Evolutionary conservation across 1,140 invertebrate genomes (phyloP).

Genomic region (Drosophila bocki): DNA sequence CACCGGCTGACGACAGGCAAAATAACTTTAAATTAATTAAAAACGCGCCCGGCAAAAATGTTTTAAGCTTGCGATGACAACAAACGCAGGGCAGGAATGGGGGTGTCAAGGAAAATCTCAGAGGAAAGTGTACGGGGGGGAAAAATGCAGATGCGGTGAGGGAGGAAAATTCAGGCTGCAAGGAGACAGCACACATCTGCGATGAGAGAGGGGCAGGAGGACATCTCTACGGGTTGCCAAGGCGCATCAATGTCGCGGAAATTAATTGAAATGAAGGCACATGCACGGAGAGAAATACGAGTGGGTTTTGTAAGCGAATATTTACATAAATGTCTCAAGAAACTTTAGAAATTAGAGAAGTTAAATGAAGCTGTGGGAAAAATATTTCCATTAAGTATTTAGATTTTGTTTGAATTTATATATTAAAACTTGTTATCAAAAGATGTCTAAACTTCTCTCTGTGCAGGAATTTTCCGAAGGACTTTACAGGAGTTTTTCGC

Average conservation of each 20-base stretch:
- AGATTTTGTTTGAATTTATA: too few relatives aligned
- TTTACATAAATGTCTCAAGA: not conserved
- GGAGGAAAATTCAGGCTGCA: not conserved
- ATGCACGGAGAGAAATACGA: not conserved
- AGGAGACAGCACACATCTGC: constrained; percentile 34
- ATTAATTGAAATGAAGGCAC: constrained; percentile 80
- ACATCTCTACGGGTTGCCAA: constrained; percentile 47
- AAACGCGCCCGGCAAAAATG: constrained; percentile 79
- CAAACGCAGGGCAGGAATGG: constrained; percentile 48
- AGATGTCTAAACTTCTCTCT: not conserved
- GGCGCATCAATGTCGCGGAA: constrained; percentile 79
- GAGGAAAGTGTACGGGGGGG: not conserved
- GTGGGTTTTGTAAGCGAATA: not conserved
- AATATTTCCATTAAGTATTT: too few relatives aligned
- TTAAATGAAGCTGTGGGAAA: too few relatives aligned
- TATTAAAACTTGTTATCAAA: not conserved
- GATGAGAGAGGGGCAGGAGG: constrained; percentile 7
- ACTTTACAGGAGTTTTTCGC: constrained; percentile 24
- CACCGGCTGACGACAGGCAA: constrained; percentile 59
- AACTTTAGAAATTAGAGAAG: not conserved
- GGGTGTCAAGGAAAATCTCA: constrained; percentile 18
- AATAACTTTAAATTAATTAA: constrained; percentile 84
- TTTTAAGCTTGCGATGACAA: constrained; percentile 71
- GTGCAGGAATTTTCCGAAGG: constrained; percentile 49
- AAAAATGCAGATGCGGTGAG: not conserved